A percentile compares a stretch with the other conserved stretches of the same genome.
Evolutionary conservation across 1,140 invertebrate genomes (phyloP).

Genomic region (Ctenoplectra terminalis): DNA sequence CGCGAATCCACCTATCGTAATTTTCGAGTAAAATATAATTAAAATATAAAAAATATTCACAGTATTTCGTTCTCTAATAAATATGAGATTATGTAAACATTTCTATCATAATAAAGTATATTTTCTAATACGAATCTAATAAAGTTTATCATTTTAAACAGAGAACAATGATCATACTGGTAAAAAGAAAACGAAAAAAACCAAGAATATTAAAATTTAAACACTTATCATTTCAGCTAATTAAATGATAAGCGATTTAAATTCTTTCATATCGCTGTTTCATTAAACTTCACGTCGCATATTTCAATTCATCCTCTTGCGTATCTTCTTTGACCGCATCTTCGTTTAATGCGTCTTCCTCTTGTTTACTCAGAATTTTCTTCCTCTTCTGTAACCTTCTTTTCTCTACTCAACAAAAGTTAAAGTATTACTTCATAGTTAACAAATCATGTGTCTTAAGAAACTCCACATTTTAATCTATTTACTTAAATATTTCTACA

Average conservation of each 20-base stretch:
- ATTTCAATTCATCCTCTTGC: not conserved
- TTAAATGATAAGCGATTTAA: not conserved
- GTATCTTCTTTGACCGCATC: not conserved
- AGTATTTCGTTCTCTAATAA: constrained; percentile 15
- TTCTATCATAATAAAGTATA: constrained; percentile 41
- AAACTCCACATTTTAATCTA: too few species aligned
- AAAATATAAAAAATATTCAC: not conserved
- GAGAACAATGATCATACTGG: not conserved
- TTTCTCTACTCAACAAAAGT: constrained; percentile 29
- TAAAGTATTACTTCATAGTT: not conserved
- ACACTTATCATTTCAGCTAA: not conserved
- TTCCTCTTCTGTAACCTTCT: constrained; percentile 2
- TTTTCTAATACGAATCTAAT: constrained; percentile 28
- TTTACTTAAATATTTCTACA: too few species aligned
- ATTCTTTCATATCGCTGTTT: not conserved
- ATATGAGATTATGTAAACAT: constrained; percentile 35
- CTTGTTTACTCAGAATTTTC: not conserved
- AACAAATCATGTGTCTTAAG: too few species aligned
- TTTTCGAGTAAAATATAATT: too few species aligned
- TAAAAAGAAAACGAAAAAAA: not conserved
- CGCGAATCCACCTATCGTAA: not conserved
- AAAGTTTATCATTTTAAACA: not conserved
- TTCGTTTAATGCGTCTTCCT: not conserved
- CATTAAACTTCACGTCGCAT: too few species aligned
- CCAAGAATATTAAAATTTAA: not conserved